Evolutionary conservation across 1,140 invertebrate genomes (phyloP).

Genomic region (Bombus sylvicola): DNA sequence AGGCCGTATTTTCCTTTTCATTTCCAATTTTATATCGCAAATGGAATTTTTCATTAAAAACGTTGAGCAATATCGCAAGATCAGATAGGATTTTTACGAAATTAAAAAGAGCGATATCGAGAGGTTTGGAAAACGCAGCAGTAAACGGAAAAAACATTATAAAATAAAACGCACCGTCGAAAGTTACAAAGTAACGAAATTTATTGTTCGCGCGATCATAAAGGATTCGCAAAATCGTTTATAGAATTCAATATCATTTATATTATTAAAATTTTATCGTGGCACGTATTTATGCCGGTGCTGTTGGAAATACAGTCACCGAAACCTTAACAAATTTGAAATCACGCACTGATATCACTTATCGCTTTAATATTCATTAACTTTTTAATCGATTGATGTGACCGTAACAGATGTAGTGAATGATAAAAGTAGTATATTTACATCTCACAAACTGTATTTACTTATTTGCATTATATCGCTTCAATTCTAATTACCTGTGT

Average conservation of each 20-base stretch:
- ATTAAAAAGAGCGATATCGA: slow-evolving; percentile 3
- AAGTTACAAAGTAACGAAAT: slow-evolving; percentile 15
- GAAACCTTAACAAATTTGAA: not conserved
- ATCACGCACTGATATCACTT: not conserved
- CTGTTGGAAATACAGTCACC: not conserved
- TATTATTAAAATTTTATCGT: slow-evolving; percentile 32
- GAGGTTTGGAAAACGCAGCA: not conserved
- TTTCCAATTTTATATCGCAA: not conserved
- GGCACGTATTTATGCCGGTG: slow-evolving; percentile 11
- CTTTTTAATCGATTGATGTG: not conserved
- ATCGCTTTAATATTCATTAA: slow-evolving; percentile 1
- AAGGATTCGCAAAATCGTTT: not conserved
- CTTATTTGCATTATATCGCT: not conserved
- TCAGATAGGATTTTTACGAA: slow-evolving; percentile 27
- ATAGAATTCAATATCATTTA: slow-evolving; percentile 26
- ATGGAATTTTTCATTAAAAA: slow-evolving; percentile 15
- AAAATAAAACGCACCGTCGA: slow-evolving; percentile 16
- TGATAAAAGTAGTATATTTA: not conserved
- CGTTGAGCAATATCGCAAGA: not conserved
- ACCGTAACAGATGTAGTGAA: not conserved
- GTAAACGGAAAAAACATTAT: slow-evolving; percentile 10
- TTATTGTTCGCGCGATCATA: slow-evolving; percentile 18
- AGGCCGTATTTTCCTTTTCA: not conserved
- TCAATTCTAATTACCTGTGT: no score
- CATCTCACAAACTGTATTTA: not conserved